Percentiles rank a stretch among this genome's conserved stretches.
These are phyloP conservation scores for Sceliomorpha sp. DNA, from an alignment of 2,888 invertebrate species.

Conservation along the genomic window DNA sequence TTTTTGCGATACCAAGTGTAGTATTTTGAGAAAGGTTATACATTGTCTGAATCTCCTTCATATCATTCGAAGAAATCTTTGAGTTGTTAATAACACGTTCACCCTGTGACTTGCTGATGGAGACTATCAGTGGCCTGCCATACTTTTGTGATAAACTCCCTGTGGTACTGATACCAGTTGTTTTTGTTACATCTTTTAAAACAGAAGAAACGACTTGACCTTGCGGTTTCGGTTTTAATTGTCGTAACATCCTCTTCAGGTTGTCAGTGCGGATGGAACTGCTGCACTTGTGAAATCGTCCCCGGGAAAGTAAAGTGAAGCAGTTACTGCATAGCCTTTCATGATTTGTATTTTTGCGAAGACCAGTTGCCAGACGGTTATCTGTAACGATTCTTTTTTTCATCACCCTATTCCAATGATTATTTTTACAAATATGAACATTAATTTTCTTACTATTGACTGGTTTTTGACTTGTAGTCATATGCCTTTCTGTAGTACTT, in stretches of 20 bases:
- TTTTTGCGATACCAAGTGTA: too few species aligned
- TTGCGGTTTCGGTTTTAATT: constrained; percentile 10
- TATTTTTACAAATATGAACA: constrained; percentile 9
- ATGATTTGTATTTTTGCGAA: constrained; percentile 1
- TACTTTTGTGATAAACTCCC: constrained; percentile 3
- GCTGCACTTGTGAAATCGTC: constrained; percentile 8
- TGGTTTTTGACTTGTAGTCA: constrained; percentile 4
- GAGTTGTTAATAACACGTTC: constrained; percentile 9
- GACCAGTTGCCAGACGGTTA: constrained; percentile 7
- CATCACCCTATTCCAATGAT: constrained; percentile 6
- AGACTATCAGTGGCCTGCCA: constrained; percentile 11
- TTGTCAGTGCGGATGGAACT: constrained; percentile 9
- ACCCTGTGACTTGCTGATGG: constrained; percentile 7
- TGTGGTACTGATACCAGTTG: constrained; percentile 9
- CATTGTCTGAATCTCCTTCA: too few species aligned
- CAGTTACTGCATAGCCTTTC: constrained; percentile 13
- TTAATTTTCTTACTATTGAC: constrained; percentile 10
- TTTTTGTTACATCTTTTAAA: constrained; percentile 7
- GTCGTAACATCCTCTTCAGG: constrained; percentile 6
- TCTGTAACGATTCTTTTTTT: constrained; percentile 6
- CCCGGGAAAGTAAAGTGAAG: constrained; percentile 6
- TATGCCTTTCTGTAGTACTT: constrained; percentile 1
- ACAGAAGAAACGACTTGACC: constrained; percentile 15
- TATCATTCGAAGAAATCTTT: constrained; percentile 15
- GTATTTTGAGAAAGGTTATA: too few species aligned